A percentile compares a stretch with the other conserved stretches of the same genome.
Evolutionary conservation across 2,888 invertebrate genomes (phyloP).

Genomic region (Mimas tiliae): DNA sequence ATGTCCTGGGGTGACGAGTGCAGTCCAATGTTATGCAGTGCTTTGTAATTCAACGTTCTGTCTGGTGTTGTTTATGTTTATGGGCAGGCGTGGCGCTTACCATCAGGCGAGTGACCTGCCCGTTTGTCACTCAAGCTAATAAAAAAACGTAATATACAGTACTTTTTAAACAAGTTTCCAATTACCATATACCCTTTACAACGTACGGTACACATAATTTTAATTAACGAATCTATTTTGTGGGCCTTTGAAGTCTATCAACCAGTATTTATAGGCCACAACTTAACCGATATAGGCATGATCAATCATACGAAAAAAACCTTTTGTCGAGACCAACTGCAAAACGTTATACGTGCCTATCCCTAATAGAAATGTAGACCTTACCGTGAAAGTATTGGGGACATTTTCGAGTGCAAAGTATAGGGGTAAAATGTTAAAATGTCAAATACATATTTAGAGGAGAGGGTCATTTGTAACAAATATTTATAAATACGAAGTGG

Average conservation of each 20-base stretch:
- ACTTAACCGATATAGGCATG: conserved; percentile 46
- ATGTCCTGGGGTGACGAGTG: too few relatives aligned
- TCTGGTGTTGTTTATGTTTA: too few relatives aligned
- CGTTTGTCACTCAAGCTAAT: too few relatives aligned
- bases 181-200: background rate
- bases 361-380: background rate
- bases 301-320: conserved; percentile 63
- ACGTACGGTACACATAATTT: background rate
- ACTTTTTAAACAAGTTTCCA: background rate
- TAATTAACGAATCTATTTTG: conserved; percentile 15
- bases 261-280: conserved; percentile 13
- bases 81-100: too few relatives aligned
- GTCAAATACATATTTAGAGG: conserved; percentile 47
- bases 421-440: conserved; percentile 35
- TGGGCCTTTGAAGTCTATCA: conserved; percentile 10
- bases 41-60: too few relatives aligned
- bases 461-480: conserved; percentile 44
- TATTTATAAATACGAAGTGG: conserved; percentile 34
- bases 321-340: conserved; percentile 45
- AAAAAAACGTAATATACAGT: too few relatives aligned
- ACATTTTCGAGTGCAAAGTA: background rate
- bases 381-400: background rate
- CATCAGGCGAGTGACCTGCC: too few relatives aligned
- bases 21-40: too few relatives aligned
- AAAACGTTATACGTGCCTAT: conserved; percentile 27